Base-by-base conservation (phyloP, 2,797 vertebrate species). In the Gephyroberyx darwinii region DNA sequence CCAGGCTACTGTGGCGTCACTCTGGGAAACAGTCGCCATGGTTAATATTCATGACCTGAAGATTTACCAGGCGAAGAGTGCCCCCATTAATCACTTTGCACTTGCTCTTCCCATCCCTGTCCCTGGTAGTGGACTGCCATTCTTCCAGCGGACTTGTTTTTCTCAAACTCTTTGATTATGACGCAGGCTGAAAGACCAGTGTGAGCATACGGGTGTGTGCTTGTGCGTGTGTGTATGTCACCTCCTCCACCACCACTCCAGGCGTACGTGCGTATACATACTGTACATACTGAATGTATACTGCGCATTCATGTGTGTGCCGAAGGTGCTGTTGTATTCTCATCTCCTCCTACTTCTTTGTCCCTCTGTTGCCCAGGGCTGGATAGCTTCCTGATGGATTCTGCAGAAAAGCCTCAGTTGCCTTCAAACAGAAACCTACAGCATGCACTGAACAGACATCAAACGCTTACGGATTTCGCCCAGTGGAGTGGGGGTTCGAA, bases 351-450 rank as follows among this genome's bases (percentile, higher is more conserved):
- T 64, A 17, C 47, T 58, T 37, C 61, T 71, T 65, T 8, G 19
- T 35, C 48, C 56, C 55, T 81, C 35, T 20, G 62, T 71, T 76
- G 77, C 79, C 77, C 51, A 5, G 78, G 71, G 81, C 79, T 59
- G 75, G 69, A 73, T 71, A 76, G 68, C 57, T 83, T 71, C 65
- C 62, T 22, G 53, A 41, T 59, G 57, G 70, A 71, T 79, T 79
- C 78, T 77, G 64, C 76, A 66, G 79, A 77, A 74, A 57, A 70
- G 60, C 72, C 64, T 68, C 55, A 14, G 65, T 51, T 82, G 72
- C 78, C 82, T 91, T 90, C 83, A 89, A 88, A 90, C 78, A 74
- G 69, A 85, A 85, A 79, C 80, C 74, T 75, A 67, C 79, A 78
- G 75, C 70, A 55, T 65, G 19, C 73, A 64, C 58, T 22, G 47